Base-by-base conservation (phyloP, 2,888 invertebrate genomes). In the Dryobota labecula region DNA sequence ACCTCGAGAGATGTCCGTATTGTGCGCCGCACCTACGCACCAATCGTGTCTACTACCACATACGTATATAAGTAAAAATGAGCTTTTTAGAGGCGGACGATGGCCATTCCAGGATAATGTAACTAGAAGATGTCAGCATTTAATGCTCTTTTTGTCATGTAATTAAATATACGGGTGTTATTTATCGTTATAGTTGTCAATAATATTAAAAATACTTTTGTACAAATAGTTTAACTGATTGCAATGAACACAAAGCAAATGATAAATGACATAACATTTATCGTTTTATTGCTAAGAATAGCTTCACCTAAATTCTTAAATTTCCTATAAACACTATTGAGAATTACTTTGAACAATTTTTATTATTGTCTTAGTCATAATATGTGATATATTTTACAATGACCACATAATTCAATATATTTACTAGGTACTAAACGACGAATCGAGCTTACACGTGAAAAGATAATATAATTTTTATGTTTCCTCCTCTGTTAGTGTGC, bases 381-480 rank as follows among this genome's bases (percentile, higher is more conserved):
- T 72, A 20, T n/a, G 9, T 81, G 69, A 85, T 82, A 77, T 84
- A 83, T 84, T 82, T 73, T 69, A 81, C 78, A 80, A 84, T 82
- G 80, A 82, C 83, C 88, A 87, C 84, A 84, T 86, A 84, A 86
- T 84, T 88, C 86, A 89, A 87, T 86, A 86, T 90, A 88, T 91
- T 93, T 88, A 90, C 88, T 89, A 86, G 86, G 85, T 83, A 91
- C 86, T 91, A 90, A 92, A 92, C 88, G 87, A 89, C 85, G 85
- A 84, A 88, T 89, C 89, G 84, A 84, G 86, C 88, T 80, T 89
- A 93, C 94, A 94, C 93, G 94, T 95, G 93, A 93, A 92, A 92
- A 90, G 91, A 92, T 91, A 92, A 91, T 94, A 94, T 93, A 93
- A 90, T 89, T 95, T 94, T 95, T 93, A 95, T 93, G 93, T 90